Evolutionary conservation across 2,888 invertebrate genomes (phyloP).

Genomic region (Omphaloscelis lunosa): DNA sequence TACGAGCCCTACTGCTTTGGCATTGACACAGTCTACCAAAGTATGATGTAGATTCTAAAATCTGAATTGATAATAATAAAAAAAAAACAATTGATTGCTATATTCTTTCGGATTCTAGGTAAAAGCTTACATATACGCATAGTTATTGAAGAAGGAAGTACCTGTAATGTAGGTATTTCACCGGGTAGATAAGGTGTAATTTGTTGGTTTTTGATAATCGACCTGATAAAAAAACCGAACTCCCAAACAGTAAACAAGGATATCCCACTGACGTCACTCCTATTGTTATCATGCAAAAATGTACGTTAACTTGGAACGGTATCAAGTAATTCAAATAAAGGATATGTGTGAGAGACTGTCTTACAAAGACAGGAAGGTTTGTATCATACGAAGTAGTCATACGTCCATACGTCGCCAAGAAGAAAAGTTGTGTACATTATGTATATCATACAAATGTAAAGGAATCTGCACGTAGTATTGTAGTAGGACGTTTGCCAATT

Average conservation of each 20-base stretch:
- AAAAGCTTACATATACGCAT: not conserved
- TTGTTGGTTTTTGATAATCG: not conserved
- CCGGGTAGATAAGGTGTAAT: not conserved
- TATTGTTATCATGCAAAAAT: slow-evolving; percentile 45
- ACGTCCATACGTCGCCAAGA: slow-evolving; percentile 8
- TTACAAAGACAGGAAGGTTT: slow-evolving; percentile 25
- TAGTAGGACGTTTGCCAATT: slow-evolving; percentile 16
- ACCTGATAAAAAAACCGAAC: slow-evolving; percentile 15
- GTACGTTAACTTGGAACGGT: slow-evolving; percentile 48
- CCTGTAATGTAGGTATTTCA: not conserved
- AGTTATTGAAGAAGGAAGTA: not conserved
- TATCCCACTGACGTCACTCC: slow-evolving; percentile 33
- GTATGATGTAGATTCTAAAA: slow-evolving; percentile 10
- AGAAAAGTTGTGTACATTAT: slow-evolving; percentile 3
- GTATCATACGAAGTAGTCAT: slow-evolving; percentile 12
- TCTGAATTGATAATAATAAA: too few species aligned
- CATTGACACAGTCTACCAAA: slow-evolving; percentile 18
- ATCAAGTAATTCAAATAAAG: slow-evolving; percentile 61
- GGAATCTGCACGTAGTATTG: not conserved
- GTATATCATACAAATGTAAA: slow-evolving; percentile 14
- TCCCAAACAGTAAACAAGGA: slow-evolving; percentile 17
- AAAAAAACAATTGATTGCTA: too few species aligned
- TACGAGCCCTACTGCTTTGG: not conserved
- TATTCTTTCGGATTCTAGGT: not conserved
- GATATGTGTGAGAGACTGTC: slow-evolving; percentile 25